Evolutionary conservation across 2,797 vertebrate genomes (phyloP).

Genomic region (Lemur catta): DNA sequence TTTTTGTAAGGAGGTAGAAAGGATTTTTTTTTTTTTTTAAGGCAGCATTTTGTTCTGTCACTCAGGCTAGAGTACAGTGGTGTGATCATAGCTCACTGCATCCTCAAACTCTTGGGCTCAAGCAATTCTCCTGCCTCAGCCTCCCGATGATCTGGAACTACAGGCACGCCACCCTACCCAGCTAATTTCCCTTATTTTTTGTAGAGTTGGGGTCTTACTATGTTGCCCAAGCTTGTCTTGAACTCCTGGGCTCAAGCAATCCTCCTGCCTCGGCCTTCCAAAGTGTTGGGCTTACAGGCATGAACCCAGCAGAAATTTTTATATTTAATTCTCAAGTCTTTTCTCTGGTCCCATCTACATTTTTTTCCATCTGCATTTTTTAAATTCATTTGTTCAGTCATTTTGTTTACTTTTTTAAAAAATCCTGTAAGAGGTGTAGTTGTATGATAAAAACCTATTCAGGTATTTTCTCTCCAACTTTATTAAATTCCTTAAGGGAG

Average conservation of each 20-base stretch:
- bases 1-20: constrained; percentile 26
- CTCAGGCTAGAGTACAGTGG: not conserved
- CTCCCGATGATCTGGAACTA: not conserved
- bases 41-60: not conserved
- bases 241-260: not conserved
- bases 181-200: not conserved
- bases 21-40: not conserved
- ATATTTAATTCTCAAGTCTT: constrained; percentile 25
- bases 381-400: not conserved
- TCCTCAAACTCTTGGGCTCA: not conserved
- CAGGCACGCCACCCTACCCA: not conserved
- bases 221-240: not conserved
- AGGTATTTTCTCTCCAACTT: not conserved
- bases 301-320: not conserved
- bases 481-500: not conserved
- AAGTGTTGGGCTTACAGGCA: not conserved
- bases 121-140: not conserved
- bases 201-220: not conserved
- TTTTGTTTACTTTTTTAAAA: not conserved
- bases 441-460: not conserved
- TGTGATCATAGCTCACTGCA: not conserved
- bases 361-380: not conserved
- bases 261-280: not conserved
- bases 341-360: not conserved
- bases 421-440: not conserved